Conservation (phyloP, 2,797 vertebrate genomes). For the Emydoidea blandingii region DNA sequence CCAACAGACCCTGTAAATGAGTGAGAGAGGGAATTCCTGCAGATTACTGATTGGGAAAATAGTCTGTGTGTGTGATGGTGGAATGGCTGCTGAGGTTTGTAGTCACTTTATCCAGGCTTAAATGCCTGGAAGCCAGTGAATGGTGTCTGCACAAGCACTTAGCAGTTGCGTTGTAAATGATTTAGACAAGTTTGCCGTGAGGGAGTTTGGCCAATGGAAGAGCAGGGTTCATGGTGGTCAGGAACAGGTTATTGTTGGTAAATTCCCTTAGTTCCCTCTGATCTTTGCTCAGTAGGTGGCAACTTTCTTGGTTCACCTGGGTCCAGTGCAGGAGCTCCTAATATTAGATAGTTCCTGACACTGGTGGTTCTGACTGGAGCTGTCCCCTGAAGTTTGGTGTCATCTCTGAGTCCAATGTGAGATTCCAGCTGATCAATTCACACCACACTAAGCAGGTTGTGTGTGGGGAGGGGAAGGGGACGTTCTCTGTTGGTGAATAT, state of each 20-base stretch:
- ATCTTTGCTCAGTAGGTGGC: background rate
- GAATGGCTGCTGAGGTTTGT: background rate
- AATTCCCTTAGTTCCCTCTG: too few species aligned
- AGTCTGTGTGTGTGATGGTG: accelerated
- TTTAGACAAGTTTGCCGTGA: background rate
- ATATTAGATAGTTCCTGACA: too few species aligned
- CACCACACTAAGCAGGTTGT: too few species aligned
- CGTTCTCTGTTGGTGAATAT: too few species aligned
- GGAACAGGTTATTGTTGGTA: too few species aligned
- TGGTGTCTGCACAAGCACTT: background rate
- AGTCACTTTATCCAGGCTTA: background rate
- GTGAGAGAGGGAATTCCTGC: background rate
- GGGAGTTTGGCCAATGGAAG: background rate
- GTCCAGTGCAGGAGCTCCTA: background rate
- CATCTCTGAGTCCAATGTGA: too few species aligned
- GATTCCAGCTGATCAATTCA: too few species aligned
- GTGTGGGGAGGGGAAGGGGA: too few species aligned
- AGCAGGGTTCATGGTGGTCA: background rate
- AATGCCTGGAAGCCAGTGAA: background rate
- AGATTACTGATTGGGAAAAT: background rate
- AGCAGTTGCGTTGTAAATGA: background rate
- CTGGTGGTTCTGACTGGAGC: too few species aligned
- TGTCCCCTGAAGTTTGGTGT: too few species aligned
- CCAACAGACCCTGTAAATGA: background rate
- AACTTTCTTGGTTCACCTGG: background rate